phyloP scores from a whole-genome alignment of 1,140 invertebrate genomes.

The Metopolophium dirhodum region DNA sequence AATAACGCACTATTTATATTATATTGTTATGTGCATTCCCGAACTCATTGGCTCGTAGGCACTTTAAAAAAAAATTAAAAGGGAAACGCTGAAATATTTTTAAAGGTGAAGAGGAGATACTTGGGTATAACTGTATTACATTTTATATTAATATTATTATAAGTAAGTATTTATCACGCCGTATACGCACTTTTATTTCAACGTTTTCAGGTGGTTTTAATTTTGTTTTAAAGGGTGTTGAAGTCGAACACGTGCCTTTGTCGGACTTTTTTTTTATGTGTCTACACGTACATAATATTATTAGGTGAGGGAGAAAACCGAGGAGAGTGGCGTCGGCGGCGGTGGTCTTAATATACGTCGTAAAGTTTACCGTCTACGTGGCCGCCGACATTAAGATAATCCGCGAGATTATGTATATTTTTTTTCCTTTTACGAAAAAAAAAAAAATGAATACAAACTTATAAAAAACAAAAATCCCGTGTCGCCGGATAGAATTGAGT shows the following conservation, averaged over 20 bases:
- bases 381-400: slow-evolving; percentile 42
- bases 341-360: slow-evolving; percentile 26
- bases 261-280: background rate
- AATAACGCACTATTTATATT: background rate
- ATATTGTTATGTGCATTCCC: background rate
- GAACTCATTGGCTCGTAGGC: background rate
- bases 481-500: slow-evolving; percentile 27
- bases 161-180: background rate
- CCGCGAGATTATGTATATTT: slow-evolving; percentile 27
- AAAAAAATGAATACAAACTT: background rate
- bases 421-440: background rate
- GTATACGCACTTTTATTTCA: background rate
- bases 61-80: background rate
- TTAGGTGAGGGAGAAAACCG: background rate
- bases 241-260: slow-evolving; percentile 22
- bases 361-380: slow-evolving; percentile 43
- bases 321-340: background rate
- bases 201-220: slow-evolving; percentile 1
- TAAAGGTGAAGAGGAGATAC: background rate
- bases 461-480: slow-evolving; percentile 24
- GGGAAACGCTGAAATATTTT: background rate
- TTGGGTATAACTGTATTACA: background rate
- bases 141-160: too few relatives aligned
- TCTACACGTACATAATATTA: background rate
- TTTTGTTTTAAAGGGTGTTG: background rate